Conservation (phyloP, 2,888 invertebrate species). For the Nomada fabriciana region DNA sequence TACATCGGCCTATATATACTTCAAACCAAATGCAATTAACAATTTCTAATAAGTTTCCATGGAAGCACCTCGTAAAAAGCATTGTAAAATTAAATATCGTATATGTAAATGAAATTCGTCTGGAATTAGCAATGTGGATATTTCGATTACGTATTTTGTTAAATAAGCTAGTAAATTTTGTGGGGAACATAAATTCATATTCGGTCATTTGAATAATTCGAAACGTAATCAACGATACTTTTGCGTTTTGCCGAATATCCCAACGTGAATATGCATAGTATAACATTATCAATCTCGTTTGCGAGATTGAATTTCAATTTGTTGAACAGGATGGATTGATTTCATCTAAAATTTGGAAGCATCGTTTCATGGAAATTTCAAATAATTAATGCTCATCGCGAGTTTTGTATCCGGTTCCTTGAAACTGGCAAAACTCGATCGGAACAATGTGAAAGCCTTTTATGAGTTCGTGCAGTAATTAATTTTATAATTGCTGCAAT, state of each 20-base stretch:
- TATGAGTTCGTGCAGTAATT: neutral
- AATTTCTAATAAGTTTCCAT: neutral
- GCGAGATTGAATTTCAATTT: neutral
- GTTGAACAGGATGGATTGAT: constrained; percentile 5
- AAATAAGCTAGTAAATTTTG: neutral
- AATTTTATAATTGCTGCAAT: neutral
- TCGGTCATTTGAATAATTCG: neutral
- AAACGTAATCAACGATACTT: neutral
- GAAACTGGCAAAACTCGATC: no score
- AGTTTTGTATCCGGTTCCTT: neutral
- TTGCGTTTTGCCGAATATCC: neutral
- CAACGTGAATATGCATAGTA: neutral
- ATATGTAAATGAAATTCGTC: neutral
- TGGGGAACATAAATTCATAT: neutral
- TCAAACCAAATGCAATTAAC: neutral
- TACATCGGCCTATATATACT: neutral
- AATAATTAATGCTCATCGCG: neutral
- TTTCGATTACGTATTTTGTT: neutral
- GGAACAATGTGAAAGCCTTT: neutral
- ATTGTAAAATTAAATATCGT: neutral
- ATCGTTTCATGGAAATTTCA: neutral
- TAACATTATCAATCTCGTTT: neutral
- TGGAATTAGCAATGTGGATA: no score
- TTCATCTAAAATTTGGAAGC: neutral
- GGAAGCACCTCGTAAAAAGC: neutral